Conservation (phyloP, 2,888 invertebrate species). For the Dynastes grantii region DNA sequence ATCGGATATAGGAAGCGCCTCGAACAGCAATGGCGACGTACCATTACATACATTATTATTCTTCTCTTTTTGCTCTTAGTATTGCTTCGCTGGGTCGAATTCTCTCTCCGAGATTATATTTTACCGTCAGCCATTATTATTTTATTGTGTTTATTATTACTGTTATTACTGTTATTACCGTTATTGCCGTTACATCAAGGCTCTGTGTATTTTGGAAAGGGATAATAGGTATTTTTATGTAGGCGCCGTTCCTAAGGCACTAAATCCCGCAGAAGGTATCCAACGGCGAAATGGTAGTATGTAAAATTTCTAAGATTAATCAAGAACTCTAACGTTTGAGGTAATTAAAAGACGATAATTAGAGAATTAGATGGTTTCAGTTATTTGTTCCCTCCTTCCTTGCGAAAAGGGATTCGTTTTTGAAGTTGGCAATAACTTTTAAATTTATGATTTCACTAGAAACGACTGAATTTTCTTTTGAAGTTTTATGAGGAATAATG, state of each 20-base stretch:
- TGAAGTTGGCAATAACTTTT: no score
- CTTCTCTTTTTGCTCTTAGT: slow-evolving; percentile 36
- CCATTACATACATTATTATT: slow-evolving; percentile 63
- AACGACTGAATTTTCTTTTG: no score
- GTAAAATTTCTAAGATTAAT: no score
- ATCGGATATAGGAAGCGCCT: slow-evolving; percentile 63
- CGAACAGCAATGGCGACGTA: slow-evolving; percentile 61
- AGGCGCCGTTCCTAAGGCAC: not conserved
- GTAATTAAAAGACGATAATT: no score
- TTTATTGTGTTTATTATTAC: slow-evolving; percentile 45
- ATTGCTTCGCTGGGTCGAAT: slow-evolving; percentile 22
- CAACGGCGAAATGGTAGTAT: no score
- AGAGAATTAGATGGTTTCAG: no score
- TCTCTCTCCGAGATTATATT: slow-evolving; percentile 22
- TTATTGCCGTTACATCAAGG: not conserved
- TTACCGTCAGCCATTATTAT: slow-evolving; percentile 28
- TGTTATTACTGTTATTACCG: slow-evolving; percentile 42
- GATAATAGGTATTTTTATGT: not conserved
- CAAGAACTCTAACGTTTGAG: no score
- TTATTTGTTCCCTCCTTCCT: no score
- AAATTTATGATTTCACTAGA: no score
- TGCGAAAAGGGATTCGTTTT: no score
- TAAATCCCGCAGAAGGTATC: no score
- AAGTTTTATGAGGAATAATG: no score
- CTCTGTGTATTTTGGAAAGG: not conserved